Percentiles rank a stretch among this genome's conserved stretches.
phyloP scores from a whole-genome alignment of 2,888 invertebrate genomes.

The Eristalinus aeneus region DNA sequence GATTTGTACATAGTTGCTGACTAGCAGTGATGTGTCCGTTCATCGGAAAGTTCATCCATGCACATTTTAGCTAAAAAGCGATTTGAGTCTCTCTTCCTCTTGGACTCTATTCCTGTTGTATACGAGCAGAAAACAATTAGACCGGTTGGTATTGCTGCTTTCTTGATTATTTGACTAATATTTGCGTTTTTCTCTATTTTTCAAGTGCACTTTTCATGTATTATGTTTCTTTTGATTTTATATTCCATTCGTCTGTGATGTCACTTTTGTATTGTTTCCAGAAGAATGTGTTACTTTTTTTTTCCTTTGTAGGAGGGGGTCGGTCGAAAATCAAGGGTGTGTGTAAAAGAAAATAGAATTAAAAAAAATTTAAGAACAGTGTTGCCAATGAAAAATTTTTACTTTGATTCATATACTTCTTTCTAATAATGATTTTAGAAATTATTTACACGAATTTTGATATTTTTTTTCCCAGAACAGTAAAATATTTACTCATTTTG shows the following conservation, averaged over 20 bases:
- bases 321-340: neutral
- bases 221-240: conserved; percentile 8
- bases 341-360: neutral
- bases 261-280: conserved; percentile 45
- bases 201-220: neutral
- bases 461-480: too few species aligned
- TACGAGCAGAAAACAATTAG: conserved; percentile 50
- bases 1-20: neutral
- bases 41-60: conserved; percentile 30
- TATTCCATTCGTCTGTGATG: conserved; percentile 19
- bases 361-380: neutral
- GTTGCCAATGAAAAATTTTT: neutral
- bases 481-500: too few species aligned
- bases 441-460: too few species aligned
- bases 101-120: neutral
- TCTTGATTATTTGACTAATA: conserved; percentile 67
- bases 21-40: conserved; percentile 10
- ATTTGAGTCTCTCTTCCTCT: conserved; percentile 5
- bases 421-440: too few species aligned
- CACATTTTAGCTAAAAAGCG: conserved; percentile 22
- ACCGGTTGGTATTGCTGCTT: conserved; percentile 72
- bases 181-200: conserved; percentile 40
- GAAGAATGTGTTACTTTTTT: conserved; percentile 7
- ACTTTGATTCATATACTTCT: too few species aligned
- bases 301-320: neutral